These are phyloP conservation scores for Ondatra zibethicus DNA, from an alignment of 2,113 vertebrate species.

Conservation along the genomic window DNA sequence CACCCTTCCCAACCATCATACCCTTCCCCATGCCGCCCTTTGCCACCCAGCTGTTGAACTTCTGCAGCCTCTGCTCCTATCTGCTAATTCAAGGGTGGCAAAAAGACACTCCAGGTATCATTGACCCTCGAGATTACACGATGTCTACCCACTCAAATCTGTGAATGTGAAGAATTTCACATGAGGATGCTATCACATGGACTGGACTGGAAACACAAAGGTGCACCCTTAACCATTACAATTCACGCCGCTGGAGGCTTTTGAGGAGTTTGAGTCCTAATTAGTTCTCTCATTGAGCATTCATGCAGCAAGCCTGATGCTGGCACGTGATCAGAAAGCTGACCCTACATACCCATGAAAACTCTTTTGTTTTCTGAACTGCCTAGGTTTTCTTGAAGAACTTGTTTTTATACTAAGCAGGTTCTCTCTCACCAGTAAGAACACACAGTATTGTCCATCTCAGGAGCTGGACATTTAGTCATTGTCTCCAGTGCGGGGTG, in stretches of 20 bases:
- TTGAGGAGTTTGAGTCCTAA: background rate
- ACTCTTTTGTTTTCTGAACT: background rate
- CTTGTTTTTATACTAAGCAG: background rate
- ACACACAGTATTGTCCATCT: constrained; percentile 24
- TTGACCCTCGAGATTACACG: background rate
- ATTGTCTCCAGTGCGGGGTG: background rate
- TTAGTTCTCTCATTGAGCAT: background rate
- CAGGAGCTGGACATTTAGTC: background rate
- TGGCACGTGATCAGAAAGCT: background rate
- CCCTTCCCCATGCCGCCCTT: background rate
- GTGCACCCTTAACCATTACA: background rate
- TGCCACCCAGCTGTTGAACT: background rate
- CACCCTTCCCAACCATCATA: background rate
- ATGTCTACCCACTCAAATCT: background rate
- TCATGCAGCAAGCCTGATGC: background rate
- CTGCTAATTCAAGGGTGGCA: background rate
- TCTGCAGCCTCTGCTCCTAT: background rate
- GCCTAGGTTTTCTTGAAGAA: constrained; percentile 19
- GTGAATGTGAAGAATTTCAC: background rate
- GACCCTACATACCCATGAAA: background rate
- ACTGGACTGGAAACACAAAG: background rate
- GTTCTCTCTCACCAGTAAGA: constrained; percentile 16
- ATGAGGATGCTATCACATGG: background rate
- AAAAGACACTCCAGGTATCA: background rate
- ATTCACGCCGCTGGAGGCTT: background rate